Percentiles rank a stretch among this genome's conserved stretches.
phyloP scores from a whole-genome alignment of 2,888 invertebrate genomes.

The Antheraea assamensis region DNA sequence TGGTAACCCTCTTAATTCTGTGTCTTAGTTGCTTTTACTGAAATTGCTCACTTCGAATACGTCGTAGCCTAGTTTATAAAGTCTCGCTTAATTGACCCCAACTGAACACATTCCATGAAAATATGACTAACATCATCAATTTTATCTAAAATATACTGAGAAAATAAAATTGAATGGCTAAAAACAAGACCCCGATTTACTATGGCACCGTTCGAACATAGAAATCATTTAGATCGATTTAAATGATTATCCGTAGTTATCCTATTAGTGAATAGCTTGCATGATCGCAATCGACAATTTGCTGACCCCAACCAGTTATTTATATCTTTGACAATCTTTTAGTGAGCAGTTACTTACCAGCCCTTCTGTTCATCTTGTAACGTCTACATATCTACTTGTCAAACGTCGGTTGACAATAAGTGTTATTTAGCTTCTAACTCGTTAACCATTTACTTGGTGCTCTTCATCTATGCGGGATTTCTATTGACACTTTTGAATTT shows the following conservation, averaged over 20 bases:
- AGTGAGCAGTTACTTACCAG: neutral
- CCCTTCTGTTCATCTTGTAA: neutral
- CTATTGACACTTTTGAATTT: neutral
- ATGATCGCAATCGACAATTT: constrained; percentile 2
- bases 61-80: too few species aligned
- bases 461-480: neutral
- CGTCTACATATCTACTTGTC: neutral
- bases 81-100: too few species aligned
- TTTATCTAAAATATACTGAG: too few species aligned
- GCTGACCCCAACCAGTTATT: constrained; percentile 8
- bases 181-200: neutral
- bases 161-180: too few species aligned
- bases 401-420: neutral
- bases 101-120: neutral
- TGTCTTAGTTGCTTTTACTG: too few species aligned
- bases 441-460: neutral
- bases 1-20: too few species aligned
- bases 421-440: neutral
- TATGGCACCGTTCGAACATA: neutral
- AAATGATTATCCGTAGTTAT: neutral
- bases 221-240: neutral
- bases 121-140: neutral
- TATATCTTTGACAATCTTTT: neutral
- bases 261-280: neutral
- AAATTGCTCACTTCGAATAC: too few species aligned